A percentile compares a stretch with the other conserved stretches of the same genome.
These are phyloP conservation scores for Cotesia vestalis DNA, from an alignment of 1,140 invertebrate genomes.

Conservation along the genomic window DNA sequence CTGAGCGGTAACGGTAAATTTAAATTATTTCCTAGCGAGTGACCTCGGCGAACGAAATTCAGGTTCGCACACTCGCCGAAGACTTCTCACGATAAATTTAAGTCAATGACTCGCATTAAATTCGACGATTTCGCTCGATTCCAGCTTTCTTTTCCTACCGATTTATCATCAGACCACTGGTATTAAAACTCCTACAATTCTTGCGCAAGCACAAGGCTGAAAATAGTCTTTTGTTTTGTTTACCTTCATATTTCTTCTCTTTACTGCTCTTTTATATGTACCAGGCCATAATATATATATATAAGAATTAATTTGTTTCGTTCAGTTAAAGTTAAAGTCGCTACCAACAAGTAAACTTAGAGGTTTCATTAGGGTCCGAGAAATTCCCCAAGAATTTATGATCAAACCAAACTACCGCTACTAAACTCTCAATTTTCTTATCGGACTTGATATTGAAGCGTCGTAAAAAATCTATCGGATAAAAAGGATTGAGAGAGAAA, in stretches of 20 bases:
- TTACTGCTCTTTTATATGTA: background rate
- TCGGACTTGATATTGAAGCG: constrained; percentile 8
- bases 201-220: background rate
- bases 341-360: background rate
- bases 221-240: constrained; percentile 21
- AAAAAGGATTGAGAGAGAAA: background rate
- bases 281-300: background rate
- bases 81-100: constrained; percentile 38
- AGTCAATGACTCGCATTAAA: constrained; percentile 38
- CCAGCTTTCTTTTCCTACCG: constrained; percentile 35
- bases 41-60: constrained; percentile 31
- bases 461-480: background rate
- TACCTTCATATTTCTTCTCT: background rate
- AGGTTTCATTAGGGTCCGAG: constrained; percentile 32
- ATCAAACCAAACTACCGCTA: constrained; percentile 17
- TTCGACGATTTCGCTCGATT: constrained; percentile 36
- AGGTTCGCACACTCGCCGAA: constrained; percentile 10
- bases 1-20: constrained; percentile 68
- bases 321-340: constrained; percentile 1
- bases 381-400: constrained; percentile 35
- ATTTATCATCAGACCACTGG: constrained; percentile 6
- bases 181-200: constrained; percentile 25
- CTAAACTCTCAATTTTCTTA: background rate
- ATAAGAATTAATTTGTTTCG: background rate
- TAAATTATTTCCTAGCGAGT: constrained; percentile 39